phyloP scores from a whole-genome alignment of 2,797 vertebrate genomes.

The Garrulus glandarius region DNA sequence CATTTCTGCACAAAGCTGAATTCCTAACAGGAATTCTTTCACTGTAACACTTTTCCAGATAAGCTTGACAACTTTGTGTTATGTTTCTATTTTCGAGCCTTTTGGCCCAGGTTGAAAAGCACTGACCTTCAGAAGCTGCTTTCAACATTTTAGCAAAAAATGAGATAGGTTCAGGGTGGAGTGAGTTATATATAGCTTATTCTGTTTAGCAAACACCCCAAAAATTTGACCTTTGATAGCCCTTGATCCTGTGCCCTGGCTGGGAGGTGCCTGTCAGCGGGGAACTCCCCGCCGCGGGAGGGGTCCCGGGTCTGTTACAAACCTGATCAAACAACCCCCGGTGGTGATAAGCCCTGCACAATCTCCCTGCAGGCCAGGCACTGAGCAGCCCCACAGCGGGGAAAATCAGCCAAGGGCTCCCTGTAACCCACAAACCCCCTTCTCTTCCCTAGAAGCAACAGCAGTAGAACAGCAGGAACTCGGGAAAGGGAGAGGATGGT shows the following conservation, averaged over 20 bases:
- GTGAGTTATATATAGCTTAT: not conserved
- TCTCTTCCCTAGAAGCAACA: not conserved
- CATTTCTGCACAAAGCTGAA: not conserved
- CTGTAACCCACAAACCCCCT: not conserved
- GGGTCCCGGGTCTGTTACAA: not conserved
- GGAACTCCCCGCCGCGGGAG: not conserved
- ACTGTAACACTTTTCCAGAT: not conserved
- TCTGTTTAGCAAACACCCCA: not conserved
- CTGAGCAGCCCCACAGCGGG: not conserved
- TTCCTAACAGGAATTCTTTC: not conserved
- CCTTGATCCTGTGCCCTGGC: not conserved
- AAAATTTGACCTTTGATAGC: not conserved
- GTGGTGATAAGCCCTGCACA: accelerated
- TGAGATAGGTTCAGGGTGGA: not conserved
- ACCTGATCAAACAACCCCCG: not conserved
- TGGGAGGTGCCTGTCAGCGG: not conserved
- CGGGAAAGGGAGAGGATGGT: not conserved
- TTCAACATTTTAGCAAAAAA: not conserved
- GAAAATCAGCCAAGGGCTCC: not conserved
- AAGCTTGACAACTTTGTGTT: not conserved
- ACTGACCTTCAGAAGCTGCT: not conserved
- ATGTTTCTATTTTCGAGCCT: not conserved
- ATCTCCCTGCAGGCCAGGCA: not conserved
- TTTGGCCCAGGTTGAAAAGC: not conserved
- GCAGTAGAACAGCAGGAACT: not conserved